Conservation (phyloP, 2,888 invertebrate genomes). For the Malthinus seriepunctatus region DNA sequence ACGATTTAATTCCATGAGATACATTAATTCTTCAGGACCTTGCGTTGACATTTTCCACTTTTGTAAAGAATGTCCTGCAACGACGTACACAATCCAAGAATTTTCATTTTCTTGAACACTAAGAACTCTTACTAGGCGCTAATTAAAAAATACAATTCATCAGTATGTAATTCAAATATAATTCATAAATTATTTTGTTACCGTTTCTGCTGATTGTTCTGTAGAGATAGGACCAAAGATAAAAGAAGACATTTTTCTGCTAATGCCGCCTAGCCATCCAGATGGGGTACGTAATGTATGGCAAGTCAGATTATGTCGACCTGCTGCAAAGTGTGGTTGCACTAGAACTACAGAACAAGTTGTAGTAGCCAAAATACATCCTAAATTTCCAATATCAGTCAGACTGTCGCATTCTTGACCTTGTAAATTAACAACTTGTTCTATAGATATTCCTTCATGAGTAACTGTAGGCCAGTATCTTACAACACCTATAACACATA, state of each 20-base stretch:
- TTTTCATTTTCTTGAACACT: slow-evolving; percentile 54
- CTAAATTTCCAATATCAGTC: slow-evolving; percentile 68
- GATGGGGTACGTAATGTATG: slow-evolving; percentile 73
- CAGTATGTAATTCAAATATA: neutral
- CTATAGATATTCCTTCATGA: slow-evolving; percentile 83
- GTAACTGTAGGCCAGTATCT: slow-evolving; percentile 91
- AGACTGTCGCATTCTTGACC: slow-evolving; percentile 85
- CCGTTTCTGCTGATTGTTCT: slow-evolving; percentile 66
- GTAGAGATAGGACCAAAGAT: slow-evolving; percentile 75
- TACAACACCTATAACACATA: slow-evolving; percentile 64
- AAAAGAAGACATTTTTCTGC: slow-evolving; percentile 77
- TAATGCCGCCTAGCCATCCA: slow-evolving; percentile 86
- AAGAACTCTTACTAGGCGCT: slow-evolving; percentile 71
- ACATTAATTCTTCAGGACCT: slow-evolving; percentile 71
- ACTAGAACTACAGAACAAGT: slow-evolving; percentile 84
- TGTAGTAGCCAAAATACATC: slow-evolving; percentile 87
- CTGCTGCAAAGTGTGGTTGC: slow-evolving; percentile 65
- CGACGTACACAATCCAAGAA: slow-evolving; percentile 66
- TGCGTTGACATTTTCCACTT: slow-evolving; percentile 73
- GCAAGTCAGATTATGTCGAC: slow-evolving; percentile 70
- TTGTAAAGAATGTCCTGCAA: slow-evolving; percentile 80
- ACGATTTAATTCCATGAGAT: slow-evolving; percentile 75
- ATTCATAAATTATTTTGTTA: slow-evolving; percentile 43
- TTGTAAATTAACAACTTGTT: slow-evolving; percentile 83
- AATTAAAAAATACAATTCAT: slow-evolving; percentile 24